Evolutionary conservation across 2,113 vertebrate genomes (phyloP).

Genomic region (Neotoma lepida): DNA sequence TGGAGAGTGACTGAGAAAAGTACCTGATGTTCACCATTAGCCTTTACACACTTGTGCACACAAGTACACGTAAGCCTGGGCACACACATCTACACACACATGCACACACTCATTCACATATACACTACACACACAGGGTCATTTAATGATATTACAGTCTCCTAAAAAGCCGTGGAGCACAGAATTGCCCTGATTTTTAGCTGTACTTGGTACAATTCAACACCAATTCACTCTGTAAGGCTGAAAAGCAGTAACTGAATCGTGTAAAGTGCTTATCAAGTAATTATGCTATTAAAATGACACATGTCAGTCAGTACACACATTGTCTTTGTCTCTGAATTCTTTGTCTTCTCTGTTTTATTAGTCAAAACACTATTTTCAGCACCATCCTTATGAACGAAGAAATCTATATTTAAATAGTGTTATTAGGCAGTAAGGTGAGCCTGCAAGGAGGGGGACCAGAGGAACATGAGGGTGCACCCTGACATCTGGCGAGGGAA

Average conservation of each 20-base stretch:
- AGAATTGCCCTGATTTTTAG: constrained; percentile 33
- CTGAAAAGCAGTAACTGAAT: constrained; percentile 76
- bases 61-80: background rate
- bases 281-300: constrained; percentile 80
- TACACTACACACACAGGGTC: background rate
- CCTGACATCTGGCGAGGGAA: constrained; percentile 71
- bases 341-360: constrained; percentile 80
- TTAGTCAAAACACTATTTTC: constrained; percentile 86
- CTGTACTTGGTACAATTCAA: constrained; percentile 29
- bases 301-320: constrained; percentile 77
- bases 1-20: too few species aligned
- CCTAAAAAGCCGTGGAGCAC: constrained; percentile 30
- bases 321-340: constrained; percentile 75
- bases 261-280: constrained; percentile 74
- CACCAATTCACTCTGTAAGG: constrained; percentile 58
- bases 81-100: background rate
- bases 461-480: constrained; percentile 74
- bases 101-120: background rate
- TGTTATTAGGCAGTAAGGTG: constrained; percentile 78
- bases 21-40: background rate
- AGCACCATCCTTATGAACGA: constrained; percentile 75
- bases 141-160: constrained; percentile 38
- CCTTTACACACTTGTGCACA: background rate
- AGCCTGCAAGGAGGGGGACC: constrained; percentile 68
- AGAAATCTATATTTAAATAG: constrained; percentile 82